These are phyloP conservation scores for Serinus canaria DNA, from an alignment of 2,113 vertebrate genomes.

Conservation along the genomic window DNA sequence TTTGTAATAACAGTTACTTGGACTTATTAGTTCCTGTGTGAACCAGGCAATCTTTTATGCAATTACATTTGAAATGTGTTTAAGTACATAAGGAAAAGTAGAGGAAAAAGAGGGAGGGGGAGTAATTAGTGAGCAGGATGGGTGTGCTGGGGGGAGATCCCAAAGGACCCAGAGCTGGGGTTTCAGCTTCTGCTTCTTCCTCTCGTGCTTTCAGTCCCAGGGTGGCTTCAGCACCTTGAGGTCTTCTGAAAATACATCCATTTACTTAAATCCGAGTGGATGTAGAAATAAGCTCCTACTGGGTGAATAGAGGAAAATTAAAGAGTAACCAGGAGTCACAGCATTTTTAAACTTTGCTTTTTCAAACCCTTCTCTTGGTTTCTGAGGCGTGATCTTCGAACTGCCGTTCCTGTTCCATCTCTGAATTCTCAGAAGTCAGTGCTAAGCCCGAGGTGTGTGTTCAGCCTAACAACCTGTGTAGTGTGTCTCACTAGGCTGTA, in stretches of 20 bases:
- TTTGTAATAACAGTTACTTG: not conserved
- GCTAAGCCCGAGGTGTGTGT: not conserved
- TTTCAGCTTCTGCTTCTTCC: not conserved
- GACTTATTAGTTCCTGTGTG: not conserved
- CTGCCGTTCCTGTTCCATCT: not conserved
- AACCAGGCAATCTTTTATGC: not conserved
- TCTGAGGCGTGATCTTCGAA: not conserved
- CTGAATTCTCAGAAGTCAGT: not conserved
- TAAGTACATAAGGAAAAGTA: not conserved
- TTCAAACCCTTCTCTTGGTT: not conserved
- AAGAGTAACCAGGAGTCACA: not conserved
- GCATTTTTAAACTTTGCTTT: not conserved
- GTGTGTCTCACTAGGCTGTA: not conserved
- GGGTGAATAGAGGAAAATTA: not conserved
- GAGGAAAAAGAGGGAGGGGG: not conserved
- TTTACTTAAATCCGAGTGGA: not conserved
- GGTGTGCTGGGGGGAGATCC: not conserved
- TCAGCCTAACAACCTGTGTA: not conserved
- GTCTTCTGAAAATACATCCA: not conserved
- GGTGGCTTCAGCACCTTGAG: not conserved
- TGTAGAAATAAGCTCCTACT: not conserved
- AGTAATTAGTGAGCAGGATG: not conserved
- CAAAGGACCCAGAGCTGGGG: not conserved
- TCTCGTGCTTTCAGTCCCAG: rapidly evolving
- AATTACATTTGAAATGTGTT: not conserved